Evolutionary conservation across 2,888 invertebrate species (phyloP), one percentile per base, ranked within the genome.

Genomic region (Bhutanitis thaidina): DNA sequence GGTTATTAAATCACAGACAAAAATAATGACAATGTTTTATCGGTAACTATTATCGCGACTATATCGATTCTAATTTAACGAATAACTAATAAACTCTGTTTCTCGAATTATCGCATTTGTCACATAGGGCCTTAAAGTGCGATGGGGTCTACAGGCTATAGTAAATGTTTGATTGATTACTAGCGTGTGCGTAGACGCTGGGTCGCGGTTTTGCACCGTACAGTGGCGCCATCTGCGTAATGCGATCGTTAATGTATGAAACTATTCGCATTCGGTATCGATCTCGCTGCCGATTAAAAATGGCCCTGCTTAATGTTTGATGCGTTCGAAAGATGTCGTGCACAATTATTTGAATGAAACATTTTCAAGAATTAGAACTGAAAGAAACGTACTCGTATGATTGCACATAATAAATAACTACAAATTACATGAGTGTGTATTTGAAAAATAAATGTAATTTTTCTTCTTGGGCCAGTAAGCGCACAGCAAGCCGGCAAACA

Each of bases 191-290:
- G 55, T 29, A 49, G 60, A 27, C 49, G 56, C 16, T 52, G 53
- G 37, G 45, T 36, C 44, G 50, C 39, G 44, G 52, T 48, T 50
- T 53, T 49, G 52, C 52, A 53, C 35, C 49, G 54, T 46, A 49
- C 53, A 53, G 39, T 39, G 29, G 53, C 59, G 56, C 59, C 58
- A 56, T 61, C 61, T 56, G 61, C 48, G 45, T 50, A 61, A 59
- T 55, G 61, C 49, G 53, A 43, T 41, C 54, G 56, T 51, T 43
- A 55, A 59, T 61, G 50, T 47, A 43, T 47, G 52, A 52, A 34
- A 44, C 30, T 39, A 35, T 13, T 37, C 49, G 37, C 49, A 20
- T 10, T 5, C 7, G 43, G 10, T 16, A 1, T n/a, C 15, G 14
- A 29, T 27, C 36, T 14, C 5, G 3, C 36, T 7, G 8, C 12